Evolutionary conservation across 2,797 vertebrate species (phyloP).

Genomic region (Poliocrania exsul): DNA sequence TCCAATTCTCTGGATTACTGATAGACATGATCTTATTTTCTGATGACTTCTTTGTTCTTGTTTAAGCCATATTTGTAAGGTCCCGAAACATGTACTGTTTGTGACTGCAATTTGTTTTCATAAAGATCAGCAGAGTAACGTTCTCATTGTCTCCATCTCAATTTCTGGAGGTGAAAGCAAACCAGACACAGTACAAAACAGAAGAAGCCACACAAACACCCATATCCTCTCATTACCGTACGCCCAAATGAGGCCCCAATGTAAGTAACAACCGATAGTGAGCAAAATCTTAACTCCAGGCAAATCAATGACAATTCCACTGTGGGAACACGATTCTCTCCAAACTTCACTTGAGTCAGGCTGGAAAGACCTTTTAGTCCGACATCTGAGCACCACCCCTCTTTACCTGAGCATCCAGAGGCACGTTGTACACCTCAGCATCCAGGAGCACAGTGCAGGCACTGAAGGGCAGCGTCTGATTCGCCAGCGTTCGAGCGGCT

Average conservation of each 20-base stretch:
- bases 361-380: neutral
- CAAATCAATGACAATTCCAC: neutral
- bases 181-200: neutral
- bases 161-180: neutral
- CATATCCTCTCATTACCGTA: neutral
- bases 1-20: neutral
- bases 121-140: neutral
- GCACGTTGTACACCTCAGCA: slow-evolving; percentile 97
- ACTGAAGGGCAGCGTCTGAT: slow-evolving; percentile 97
- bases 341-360: neutral
- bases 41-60: neutral
- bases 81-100: neutral
- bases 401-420: slow-evolving; percentile 92
- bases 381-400: neutral
- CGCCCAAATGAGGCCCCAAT: neutral
- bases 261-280: neutral
- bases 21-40: neutral
- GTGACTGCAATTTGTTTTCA: neutral
- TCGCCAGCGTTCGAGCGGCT: slow-evolving; percentile 95
- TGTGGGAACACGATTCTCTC: neutral
- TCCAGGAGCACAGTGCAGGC: slow-evolving; percentile 97
- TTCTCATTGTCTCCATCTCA: neutral
- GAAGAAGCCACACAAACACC: fast-evolving
- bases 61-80: neutral
- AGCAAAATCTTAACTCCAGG: neutral